Evolutionary conservation across 2,888 invertebrate species (phyloP).

Genomic region (Dynastes tityus): DNA sequence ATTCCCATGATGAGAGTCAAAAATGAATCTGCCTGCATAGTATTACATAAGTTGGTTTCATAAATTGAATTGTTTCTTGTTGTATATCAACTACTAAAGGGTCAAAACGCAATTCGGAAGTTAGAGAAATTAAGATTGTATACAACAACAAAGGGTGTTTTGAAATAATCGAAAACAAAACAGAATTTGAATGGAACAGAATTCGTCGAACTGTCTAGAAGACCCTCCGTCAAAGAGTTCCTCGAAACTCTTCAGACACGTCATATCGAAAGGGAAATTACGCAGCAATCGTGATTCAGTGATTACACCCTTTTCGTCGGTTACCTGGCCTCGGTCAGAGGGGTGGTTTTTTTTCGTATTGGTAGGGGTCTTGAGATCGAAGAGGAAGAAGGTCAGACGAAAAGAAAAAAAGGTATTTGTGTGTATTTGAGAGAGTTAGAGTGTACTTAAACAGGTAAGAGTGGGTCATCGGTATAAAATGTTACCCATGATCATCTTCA

Average conservation of each 20-base stretch:
- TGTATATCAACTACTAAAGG: too few species aligned
- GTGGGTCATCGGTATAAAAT: conserved; percentile 67
- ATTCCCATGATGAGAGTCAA: too few species aligned
- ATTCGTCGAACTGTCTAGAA: too few species aligned
- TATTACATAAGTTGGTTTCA: too few species aligned
- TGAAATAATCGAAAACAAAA: too few species aligned
- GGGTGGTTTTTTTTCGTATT: not conserved
- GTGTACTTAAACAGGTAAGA: conserved; percentile 53
- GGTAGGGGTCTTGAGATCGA: conserved; percentile 8
- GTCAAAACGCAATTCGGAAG: too few species aligned
- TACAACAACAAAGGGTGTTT: too few species aligned
- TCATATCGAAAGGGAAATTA: conserved; percentile 6
- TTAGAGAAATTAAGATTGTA: too few species aligned
- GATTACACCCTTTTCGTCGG: not conserved
- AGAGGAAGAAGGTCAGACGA: conserved; percentile 12
- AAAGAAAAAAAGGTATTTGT: conserved; percentile 30
- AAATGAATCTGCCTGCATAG: too few species aligned
- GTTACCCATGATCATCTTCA: conserved; percentile 62
- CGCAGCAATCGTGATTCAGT: not conserved
- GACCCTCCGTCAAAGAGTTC: not conserved
- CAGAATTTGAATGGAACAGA: too few species aligned
- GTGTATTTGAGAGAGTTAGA: conserved; percentile 38
- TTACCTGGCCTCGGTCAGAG: not conserved
- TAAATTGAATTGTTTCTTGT: too few species aligned
- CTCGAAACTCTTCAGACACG: not conserved